Evolutionary conservation across 2,797 vertebrate genomes (phyloP), one percentile per base, ranked within the genome.

Genomic region (Numenius phaeopus): DNA sequence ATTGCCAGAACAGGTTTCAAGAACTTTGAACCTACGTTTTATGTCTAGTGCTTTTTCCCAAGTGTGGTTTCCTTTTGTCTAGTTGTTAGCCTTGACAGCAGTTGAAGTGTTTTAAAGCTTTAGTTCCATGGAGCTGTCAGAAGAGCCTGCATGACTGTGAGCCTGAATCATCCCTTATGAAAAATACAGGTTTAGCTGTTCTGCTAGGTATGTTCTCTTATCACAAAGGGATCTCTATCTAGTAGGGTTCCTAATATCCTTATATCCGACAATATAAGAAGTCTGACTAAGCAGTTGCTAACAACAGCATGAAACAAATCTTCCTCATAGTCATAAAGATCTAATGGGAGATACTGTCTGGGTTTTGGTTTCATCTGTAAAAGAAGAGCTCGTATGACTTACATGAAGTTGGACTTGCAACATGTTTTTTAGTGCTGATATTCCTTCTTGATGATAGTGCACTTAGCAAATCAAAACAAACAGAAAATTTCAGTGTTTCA

Each of bases 1-100:
- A 70, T 89, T 95, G 54, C 49, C 40, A 61, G 52, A 73, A 78
- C 40, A 75, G 42, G 26, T 85, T 94, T 92, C 49, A 57, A 70
- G 78, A 91, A 92, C 83, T 89, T 79, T 92, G 87, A 79, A 84
- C 77, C 55, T 87, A 9, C 46, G 55, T 77, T 97, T 89, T 77
- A 49, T 32, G 47, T 85, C 54, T 78, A n/a, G 7, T 64, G n/a
- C 52, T 80, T 62, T 90, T 92, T 78, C 42, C 61, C 39, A 50
- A 61, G 57, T 50, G 47, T 62, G 47, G 10, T 69, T 96, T 89
- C 58, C 65, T 78, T 75, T 27, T 85, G 54, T 71, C 44, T 80
- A 44, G 64, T 64, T 90, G 58, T 84, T 93, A 78, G 54, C 58
- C 67, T 83, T 91, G 86, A 71, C 44, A 77, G n/a, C 55, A 66